Percentiles rank a stretch among this genome's conserved stretches.
Evolutionary conservation across 2,888 invertebrate species (phyloP).

Genomic region (Bursaphelenchus okinawaensis): DNA sequence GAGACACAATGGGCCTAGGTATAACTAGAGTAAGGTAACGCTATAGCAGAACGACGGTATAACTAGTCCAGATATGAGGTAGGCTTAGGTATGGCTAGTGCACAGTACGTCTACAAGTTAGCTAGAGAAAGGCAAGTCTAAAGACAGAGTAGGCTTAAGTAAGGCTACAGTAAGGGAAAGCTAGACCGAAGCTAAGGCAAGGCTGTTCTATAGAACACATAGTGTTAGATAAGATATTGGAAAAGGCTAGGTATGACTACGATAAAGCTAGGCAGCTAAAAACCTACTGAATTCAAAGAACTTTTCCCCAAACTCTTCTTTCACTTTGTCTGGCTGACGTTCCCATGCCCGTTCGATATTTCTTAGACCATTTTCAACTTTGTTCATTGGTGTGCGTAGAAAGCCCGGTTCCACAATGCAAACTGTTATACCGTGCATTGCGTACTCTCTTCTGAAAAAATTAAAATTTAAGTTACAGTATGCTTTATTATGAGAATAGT

Average conservation of each 20-base stretch:
- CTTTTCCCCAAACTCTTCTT: constrained; percentile 29
- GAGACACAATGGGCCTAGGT: too few species aligned
- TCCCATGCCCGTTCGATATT: constrained; percentile 19
- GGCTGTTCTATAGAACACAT: too few species aligned
- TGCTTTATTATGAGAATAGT: too few species aligned
- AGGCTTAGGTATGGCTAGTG: too few species aligned
- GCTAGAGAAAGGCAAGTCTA: too few species aligned
- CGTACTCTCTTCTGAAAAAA: constrained; percentile 32
- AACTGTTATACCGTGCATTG: constrained; percentile 46
- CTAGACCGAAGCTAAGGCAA: too few species aligned
- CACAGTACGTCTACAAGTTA: too few species aligned
- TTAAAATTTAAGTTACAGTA: background rate
- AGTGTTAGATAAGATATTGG: background rate
- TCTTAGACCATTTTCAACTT: constrained; percentile 2
- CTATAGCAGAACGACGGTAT: too few species aligned
- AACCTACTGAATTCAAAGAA: constrained; percentile 23
- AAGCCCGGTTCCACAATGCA: constrained; percentile 53
- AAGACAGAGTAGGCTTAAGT: too few species aligned
- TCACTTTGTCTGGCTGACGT: constrained; percentile 10
- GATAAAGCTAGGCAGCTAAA: background rate
- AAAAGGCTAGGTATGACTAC: too few species aligned
- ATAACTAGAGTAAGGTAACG: too few species aligned
- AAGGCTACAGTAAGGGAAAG: background rate
- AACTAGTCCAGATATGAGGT: too few species aligned
- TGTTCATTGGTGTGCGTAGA: constrained; percentile 40